Evolutionary conservation across 1,140 invertebrate species (phyloP).

Genomic region (Aphelinus atriplicis): DNA sequence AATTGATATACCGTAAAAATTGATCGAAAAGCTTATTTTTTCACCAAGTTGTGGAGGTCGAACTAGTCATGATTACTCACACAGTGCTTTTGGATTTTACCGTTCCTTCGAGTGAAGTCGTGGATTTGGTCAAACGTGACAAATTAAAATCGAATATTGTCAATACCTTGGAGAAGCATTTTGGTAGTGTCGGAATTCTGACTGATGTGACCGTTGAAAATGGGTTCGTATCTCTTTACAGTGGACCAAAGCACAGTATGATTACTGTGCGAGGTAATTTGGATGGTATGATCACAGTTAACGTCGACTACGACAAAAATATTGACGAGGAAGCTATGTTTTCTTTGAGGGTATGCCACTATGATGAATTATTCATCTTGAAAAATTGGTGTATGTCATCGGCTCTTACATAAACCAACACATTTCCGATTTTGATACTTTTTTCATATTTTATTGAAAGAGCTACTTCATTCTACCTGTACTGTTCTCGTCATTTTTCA

Average conservation of each 20-base stretch:
- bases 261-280: conserved; percentile 79
- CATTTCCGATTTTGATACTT: too few relatives aligned
- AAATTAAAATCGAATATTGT: conserved; percentile 74
- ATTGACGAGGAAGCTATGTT: conserved; percentile 77
- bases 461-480: too few relatives aligned
- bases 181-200: conserved; percentile 73
- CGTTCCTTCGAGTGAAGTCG: conserved; percentile 73
- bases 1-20: too few relatives aligned
- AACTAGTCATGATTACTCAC: conserved; percentile 75
- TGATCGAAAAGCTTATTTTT: too few relatives aligned
- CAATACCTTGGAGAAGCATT: conserved; percentile 74
- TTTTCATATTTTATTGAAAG: too few relatives aligned
- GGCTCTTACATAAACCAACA: too few relatives aligned
- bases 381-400: too few relatives aligned
- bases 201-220: conserved; percentile 73
- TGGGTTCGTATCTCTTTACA: conserved; percentile 74
- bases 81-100: conserved; percentile 84
- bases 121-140: conserved; percentile 73
- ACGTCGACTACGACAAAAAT: conserved; percentile 82
- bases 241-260: conserved; percentile 74
- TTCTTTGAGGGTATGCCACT: conserved; percentile 74
- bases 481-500: too few relatives aligned
- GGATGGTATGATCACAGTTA: conserved; percentile 79
- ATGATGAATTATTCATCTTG: too few relatives aligned
- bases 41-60: too few relatives aligned